Evolutionary conservation across 2,888 invertebrate species (phyloP).

Genomic region (Hirtodrosophila histrioides): DNA sequence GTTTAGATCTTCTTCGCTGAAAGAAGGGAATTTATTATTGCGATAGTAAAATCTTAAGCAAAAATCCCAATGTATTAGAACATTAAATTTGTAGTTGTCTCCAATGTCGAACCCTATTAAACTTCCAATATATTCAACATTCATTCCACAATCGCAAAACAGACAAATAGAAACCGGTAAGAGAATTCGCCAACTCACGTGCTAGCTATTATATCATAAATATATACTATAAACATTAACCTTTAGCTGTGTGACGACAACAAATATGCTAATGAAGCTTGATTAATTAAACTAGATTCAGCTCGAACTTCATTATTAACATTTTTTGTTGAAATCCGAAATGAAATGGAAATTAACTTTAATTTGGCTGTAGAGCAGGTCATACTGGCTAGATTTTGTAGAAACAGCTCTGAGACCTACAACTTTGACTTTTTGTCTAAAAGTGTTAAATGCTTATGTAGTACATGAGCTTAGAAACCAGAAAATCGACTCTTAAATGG

Average conservation of each 20-base stretch:
- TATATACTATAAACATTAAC: not conserved
- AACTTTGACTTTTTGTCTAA: conserved; percentile 26
- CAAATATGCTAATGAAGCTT: not conserved
- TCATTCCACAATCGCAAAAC: conserved; percentile 33
- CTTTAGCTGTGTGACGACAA: not conserved
- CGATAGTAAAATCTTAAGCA: conserved; percentile 9
- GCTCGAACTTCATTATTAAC: not conserved
- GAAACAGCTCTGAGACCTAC: not conserved
- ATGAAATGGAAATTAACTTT: not conserved
- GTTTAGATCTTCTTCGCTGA: no score
- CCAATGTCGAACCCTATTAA: conserved; percentile 12
- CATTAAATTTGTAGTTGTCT: conserved; percentile 8
- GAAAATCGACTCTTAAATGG: conserved; percentile 20
- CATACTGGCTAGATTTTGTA: not conserved
- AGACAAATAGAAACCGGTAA: conserved; percentile 18
- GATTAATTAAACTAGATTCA: no score
- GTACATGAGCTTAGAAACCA: conserved; percentile 19
- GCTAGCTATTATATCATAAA: conserved; percentile 4
- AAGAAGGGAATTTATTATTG: not conserved
- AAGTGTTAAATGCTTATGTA: conserved; percentile 2
- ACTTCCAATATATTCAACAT: conserved; percentile 17
- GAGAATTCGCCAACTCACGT: conserved; percentile 22
- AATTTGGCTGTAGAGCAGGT: not conserved
- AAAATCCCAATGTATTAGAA: conserved; percentile 15
- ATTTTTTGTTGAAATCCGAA: no score